Conservation (phyloP, 2,113 vertebrate genomes). For the Balaeniceps rex region DNA sequence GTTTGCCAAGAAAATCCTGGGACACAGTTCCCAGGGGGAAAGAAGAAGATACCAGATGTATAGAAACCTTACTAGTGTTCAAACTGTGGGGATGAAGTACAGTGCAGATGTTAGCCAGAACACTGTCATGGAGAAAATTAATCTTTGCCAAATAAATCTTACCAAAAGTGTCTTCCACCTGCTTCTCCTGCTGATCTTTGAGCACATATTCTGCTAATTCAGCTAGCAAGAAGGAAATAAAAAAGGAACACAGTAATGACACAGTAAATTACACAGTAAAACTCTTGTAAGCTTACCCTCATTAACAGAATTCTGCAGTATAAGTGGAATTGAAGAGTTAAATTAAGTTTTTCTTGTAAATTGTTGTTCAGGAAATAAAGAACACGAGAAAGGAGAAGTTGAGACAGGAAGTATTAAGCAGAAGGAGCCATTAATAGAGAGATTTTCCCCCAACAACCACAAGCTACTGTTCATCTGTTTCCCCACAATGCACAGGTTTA, state of each 20-base stretch:
- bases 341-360: conserved; percentile 37
- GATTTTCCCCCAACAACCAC: background rate
- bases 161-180: conserved; percentile 71
- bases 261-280: background rate
- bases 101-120: background rate
- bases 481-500: background rate
- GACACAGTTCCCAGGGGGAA: background rate
- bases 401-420: conserved; percentile 27
- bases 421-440: conserved; percentile 32
- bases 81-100: background rate
- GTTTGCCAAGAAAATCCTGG: background rate
- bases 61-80: background rate
- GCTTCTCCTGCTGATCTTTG: conserved; percentile 68
- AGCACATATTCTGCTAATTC: conserved; percentile 75
- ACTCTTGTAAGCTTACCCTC: background rate
- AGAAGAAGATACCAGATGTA: background rate
- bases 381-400: conserved; percentile 42
- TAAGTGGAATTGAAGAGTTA: background rate
- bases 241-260: background rate
- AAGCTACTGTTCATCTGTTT: background rate
- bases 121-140: background rate
- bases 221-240: conserved; percentile 41
- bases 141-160: conserved; percentile 6
- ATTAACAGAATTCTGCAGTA: background rate
- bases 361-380: conserved; percentile 44